Conservation (phyloP, 2,888 invertebrate genomes). For the Lasioglossum oenotherae region DNA sequence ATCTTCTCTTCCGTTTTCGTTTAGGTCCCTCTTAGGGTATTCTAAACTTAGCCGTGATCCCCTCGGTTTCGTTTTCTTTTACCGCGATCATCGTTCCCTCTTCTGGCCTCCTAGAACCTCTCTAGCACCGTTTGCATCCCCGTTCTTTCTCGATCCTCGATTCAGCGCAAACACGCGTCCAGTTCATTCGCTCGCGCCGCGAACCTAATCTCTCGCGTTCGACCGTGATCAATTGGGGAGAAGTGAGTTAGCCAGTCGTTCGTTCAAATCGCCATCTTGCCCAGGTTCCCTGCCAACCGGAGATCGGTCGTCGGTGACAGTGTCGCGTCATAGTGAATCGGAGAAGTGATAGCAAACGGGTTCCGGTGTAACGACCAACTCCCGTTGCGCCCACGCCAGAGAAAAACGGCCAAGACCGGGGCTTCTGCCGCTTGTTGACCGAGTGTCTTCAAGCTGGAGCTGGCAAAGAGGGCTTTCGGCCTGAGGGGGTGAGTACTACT, state of each 20-base stretch:
- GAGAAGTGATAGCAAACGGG: conserved; percentile 42
- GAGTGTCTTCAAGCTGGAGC: conserved; percentile 80
- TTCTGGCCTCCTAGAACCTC: conserved; percentile 5
- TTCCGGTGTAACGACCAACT: conserved; percentile 53
- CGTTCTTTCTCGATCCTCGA: conserved; percentile 35
- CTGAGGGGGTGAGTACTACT: conserved; percentile 77
- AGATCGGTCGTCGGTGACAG: conserved; percentile 30
- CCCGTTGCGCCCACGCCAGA: conserved; percentile 45
- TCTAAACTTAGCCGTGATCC: conserved; percentile 65
- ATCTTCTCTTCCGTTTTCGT: conserved; percentile 46
- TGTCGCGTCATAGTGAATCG: conserved; percentile 43
- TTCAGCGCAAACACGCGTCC: neutral
- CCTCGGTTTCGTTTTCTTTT: conserved; percentile 35
- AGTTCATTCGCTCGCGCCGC: neutral
- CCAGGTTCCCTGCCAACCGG: neutral
- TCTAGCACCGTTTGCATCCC: conserved; percentile 28
- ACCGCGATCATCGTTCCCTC: conserved; percentile 9
- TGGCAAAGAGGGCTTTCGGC: conserved; percentile 80
- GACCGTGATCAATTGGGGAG: neutral
- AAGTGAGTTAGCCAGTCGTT: neutral
- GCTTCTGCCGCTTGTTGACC: conserved; percentile 72
- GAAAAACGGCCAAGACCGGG: conserved; percentile 57
- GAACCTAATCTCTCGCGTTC: neutral
- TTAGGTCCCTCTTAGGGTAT: conserved; percentile 56
- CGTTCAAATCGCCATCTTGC: neutral